phyloP scores from a whole-genome alignment of 1,140 invertebrate species.

The Drosophila setifemur region DNA sequence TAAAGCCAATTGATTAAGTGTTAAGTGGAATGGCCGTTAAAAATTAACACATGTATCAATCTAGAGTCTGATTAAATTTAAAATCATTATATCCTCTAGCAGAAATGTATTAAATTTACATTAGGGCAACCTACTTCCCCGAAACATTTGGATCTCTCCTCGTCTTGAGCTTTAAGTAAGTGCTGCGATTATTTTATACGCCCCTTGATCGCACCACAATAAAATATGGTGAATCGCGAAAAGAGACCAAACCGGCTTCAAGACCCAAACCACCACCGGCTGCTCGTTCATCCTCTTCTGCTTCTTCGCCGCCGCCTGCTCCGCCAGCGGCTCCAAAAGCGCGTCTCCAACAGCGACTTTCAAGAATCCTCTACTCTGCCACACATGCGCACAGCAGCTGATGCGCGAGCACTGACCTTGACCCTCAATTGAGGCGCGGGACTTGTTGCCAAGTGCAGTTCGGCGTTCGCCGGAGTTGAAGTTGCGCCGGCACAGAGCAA shows the following conservation, averaged over 20 bases:
- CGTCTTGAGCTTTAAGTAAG: constrained; percentile 14
- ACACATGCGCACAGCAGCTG: constrained; percentile 78
- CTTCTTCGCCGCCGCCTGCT: not conserved
- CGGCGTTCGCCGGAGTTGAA: constrained; percentile 51
- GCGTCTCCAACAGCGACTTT: constrained; percentile 23
- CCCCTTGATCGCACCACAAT: constrained; percentile 17
- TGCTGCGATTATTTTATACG: constrained; percentile 17
- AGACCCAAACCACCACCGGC: not conserved
- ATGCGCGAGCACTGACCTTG: constrained; percentile 70
- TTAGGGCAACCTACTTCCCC: too few species aligned
- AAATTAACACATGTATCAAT: too few species aligned
- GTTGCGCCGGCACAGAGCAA: constrained; percentile 29
- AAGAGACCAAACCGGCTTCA: constrained; percentile 26
- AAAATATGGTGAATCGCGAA: constrained; percentile 8
- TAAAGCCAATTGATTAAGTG: too few species aligned
- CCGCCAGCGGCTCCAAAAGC: constrained; percentile 14
- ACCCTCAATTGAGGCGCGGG: constrained; percentile 64
- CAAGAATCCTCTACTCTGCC: constrained; percentile 14
- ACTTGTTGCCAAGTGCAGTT: constrained; percentile 76
- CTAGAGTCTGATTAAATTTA: too few species aligned
- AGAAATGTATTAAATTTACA: too few species aligned
- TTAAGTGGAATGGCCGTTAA: too few species aligned
- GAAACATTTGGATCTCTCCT: not conserved
- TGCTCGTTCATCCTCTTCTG: not conserved
- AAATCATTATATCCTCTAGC: too few species aligned